phyloP scores from a whole-genome alignment of 1,140 invertebrate species.

The Plodia interpunctella region DNA sequence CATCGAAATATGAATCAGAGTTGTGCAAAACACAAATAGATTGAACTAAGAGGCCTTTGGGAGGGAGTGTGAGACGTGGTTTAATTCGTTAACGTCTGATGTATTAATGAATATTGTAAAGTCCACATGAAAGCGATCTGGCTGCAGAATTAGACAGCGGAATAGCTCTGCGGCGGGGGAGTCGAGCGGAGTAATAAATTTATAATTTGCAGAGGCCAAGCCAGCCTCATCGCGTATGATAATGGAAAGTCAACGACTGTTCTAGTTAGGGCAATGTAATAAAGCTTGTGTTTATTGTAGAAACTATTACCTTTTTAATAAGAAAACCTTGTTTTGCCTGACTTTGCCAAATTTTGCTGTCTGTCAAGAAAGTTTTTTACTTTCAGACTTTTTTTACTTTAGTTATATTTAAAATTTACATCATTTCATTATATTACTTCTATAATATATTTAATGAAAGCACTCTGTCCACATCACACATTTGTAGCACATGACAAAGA shows the following conservation, averaged over 20 bases:
- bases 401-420: too few relatives aligned
- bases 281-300: neutral
- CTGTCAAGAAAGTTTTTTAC: too few relatives aligned
- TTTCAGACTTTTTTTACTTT: too few relatives aligned
- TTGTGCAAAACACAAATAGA: conserved; percentile 10
- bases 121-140: conserved; percentile 13
- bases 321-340: neutral
- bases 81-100: conserved; percentile 22
- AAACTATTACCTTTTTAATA: neutral
- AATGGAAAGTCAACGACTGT: conserved; percentile 56
- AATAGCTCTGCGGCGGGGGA: conserved; percentile 11
- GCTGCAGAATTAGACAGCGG: conserved; percentile 15
- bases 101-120: conserved; percentile 41
- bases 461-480: too few relatives aligned
- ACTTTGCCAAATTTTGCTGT: too few relatives aligned
- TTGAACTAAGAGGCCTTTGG: conserved; percentile 24
- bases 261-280: conserved; percentile 9
- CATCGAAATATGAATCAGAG: neutral
- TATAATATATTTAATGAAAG: too few relatives aligned
- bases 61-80: conserved; percentile 5
- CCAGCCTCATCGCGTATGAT: conserved; percentile 55
- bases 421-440: too few relatives aligned
- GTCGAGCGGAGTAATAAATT: conserved; percentile 43
- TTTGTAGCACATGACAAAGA: too few relatives aligned
- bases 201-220: conserved; percentile 43